A percentile compares a stretch with the other conserved stretches of the same genome.
These are phyloP conservation scores for Volucella inflata DNA, from an alignment of 2,888 invertebrate genomes.

Conservation along the genomic window DNA sequence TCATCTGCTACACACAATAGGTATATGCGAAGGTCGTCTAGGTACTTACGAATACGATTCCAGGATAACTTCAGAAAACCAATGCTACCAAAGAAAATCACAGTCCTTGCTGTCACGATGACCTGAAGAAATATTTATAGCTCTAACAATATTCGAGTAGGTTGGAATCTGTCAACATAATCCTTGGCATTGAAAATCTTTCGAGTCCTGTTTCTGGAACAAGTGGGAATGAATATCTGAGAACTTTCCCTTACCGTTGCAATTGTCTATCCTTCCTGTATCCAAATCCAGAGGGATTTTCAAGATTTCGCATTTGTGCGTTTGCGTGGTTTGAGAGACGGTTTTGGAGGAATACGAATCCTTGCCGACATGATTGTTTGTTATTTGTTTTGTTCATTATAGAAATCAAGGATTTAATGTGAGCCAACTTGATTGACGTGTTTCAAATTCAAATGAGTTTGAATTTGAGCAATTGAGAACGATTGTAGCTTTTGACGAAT, in stretches of 20 bases:
- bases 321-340: slow-evolving; percentile 20
- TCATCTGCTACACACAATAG: not conserved
- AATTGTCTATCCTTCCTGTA: no score
- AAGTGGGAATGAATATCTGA: not conserved
- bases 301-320: slow-evolving; percentile 10
- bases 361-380: not conserved
- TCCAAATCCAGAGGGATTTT: not conserved
- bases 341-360: not conserved
- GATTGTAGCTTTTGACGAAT: no score
- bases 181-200: slow-evolving; percentile 51
- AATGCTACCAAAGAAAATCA: not conserved
- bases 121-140: slow-evolving; percentile 5
- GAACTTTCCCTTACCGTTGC: not conserved
- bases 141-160: slow-evolving; percentile 11
- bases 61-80: not conserved
- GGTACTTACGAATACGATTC: not conserved
- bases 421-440: no score
- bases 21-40: no score
- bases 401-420: no score
- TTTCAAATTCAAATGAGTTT: no score
- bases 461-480: no score
- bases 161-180: slow-evolving; percentile 12
- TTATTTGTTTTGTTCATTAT: no score
- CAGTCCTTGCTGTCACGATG: not conserved
- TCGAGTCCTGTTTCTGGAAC: slow-evolving; percentile 11